Evolutionary conservation across 2,797 vertebrate genomes (phyloP).

Genomic region (Mycteria americana): DNA sequence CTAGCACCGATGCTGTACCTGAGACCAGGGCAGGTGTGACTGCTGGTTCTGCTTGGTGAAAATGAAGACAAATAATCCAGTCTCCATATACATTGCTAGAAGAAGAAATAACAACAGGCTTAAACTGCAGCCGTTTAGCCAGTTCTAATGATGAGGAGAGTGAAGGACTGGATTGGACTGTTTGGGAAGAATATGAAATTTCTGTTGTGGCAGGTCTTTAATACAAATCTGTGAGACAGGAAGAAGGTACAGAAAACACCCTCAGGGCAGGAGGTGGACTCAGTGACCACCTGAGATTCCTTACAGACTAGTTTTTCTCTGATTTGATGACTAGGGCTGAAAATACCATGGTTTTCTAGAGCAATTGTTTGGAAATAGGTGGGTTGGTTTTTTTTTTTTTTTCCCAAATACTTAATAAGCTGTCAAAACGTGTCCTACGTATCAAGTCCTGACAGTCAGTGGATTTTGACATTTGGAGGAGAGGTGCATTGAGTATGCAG

Average conservation of each 20-base stretch:
- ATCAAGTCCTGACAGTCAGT: not conserved
- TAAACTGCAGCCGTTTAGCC: not conserved
- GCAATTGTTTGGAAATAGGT: not conserved
- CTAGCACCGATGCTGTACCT: not conserved
- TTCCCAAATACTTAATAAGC: not conserved
- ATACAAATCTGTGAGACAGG: not conserved
- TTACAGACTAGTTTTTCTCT: not conserved
- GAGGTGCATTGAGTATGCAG: not conserved
- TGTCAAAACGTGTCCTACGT: not conserved
- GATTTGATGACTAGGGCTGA: not conserved
- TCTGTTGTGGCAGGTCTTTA: not conserved
- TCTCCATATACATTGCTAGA: not conserved
- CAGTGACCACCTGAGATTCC: not conserved
- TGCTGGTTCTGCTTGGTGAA: not conserved
- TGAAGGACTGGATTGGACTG: not conserved
- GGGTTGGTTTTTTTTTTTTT: not conserved
- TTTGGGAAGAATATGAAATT: not conserved
- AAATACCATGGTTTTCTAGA: not conserved
- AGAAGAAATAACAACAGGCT: not conserved
- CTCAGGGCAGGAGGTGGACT: not conserved
- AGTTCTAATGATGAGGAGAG: not conserved
- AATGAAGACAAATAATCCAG: not conserved
- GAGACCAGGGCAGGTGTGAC: not conserved
- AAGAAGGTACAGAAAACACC: not conserved
- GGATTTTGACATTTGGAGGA: not conserved